Conservation (phyloP, 1,140 invertebrate species). For the Spodoptera litura region DNA sequence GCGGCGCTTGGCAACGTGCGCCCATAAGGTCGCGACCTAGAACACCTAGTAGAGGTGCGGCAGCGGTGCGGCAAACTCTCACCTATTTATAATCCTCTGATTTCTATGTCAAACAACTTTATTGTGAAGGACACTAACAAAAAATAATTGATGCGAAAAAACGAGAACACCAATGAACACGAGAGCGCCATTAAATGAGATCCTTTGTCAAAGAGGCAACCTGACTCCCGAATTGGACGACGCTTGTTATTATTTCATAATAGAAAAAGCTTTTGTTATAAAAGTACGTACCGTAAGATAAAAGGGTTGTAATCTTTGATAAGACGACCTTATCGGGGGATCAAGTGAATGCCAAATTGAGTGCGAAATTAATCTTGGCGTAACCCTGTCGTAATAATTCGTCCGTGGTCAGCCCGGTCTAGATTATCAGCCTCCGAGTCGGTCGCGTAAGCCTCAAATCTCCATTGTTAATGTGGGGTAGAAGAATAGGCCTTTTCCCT, state of each 20-base stretch:
- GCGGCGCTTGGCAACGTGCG: constrained; percentile 31
- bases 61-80: constrained; percentile 38
- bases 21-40: constrained; percentile 40
- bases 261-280: constrained; percentile 34
- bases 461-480: constrained; percentile 31
- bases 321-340: constrained; percentile 28
- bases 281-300: not conserved
- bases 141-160: constrained; percentile 41
- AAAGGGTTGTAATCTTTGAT: constrained; percentile 26
- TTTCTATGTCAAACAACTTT: constrained; percentile 28
- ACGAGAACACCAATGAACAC: constrained; percentile 17
- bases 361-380: constrained; percentile 31
- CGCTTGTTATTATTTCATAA: constrained; percentile 23
- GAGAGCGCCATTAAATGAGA: constrained; percentile 37
- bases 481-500: not conserved
- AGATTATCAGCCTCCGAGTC: constrained; percentile 26
- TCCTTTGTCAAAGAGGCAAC: constrained; percentile 38
- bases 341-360: constrained; percentile 30
- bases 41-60: constrained; percentile 41
- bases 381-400: constrained; percentile 30
- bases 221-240: constrained; percentile 25
- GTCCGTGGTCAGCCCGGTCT: constrained; percentile 15
- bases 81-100: constrained; percentile 30
- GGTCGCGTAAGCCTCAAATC: constrained; percentile 25
- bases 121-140: constrained; percentile 28